Conservation (phyloP, 2,888 invertebrate genomes). For the Molanna angustata region DNA sequence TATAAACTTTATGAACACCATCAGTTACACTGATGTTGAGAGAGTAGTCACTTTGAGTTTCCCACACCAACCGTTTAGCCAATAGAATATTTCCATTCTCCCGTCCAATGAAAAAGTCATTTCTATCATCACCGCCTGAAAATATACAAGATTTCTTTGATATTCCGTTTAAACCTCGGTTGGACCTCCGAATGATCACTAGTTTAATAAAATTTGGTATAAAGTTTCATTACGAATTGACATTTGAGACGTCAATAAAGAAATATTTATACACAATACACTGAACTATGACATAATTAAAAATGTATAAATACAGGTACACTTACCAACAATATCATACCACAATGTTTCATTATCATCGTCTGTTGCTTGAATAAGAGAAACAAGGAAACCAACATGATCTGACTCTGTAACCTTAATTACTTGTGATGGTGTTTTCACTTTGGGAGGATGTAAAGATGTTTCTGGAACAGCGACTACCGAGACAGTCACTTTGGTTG, state of each 20-base stretch:
- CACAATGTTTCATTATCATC: constrained; percentile 84
- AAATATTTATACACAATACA: no score
- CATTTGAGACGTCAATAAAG: no score
- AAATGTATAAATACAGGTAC: constrained; percentile 11
- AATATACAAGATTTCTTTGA: no score
- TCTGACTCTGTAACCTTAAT: constrained; percentile 82
- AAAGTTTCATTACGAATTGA: no score
- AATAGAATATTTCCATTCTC: constrained; percentile 85
- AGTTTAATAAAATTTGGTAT: no score
- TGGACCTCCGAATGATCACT: no score
- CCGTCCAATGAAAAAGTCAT: constrained; percentile 81
- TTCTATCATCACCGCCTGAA: constrained; percentile 75
- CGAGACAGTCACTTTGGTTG: constrained; percentile 71
- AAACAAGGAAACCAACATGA: constrained; percentile 81
- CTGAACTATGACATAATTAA: no score
- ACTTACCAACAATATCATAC: constrained; percentile 85
- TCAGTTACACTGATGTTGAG: constrained; percentile 83
- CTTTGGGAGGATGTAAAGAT: constrained; percentile 60
- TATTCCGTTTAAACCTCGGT: no score
- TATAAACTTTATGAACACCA: constrained; percentile 64
- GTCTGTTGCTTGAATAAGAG: constrained; percentile 81
- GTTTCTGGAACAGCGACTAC: constrained; percentile 61
- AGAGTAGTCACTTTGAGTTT: constrained; percentile 69
- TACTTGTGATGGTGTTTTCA: constrained; percentile 62
- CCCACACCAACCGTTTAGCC: constrained; percentile 81